These are phyloP conservation scores for Drosophila pegasa DNA, from an alignment of 2,888 invertebrate genomes.

Conservation along the genomic window DNA sequence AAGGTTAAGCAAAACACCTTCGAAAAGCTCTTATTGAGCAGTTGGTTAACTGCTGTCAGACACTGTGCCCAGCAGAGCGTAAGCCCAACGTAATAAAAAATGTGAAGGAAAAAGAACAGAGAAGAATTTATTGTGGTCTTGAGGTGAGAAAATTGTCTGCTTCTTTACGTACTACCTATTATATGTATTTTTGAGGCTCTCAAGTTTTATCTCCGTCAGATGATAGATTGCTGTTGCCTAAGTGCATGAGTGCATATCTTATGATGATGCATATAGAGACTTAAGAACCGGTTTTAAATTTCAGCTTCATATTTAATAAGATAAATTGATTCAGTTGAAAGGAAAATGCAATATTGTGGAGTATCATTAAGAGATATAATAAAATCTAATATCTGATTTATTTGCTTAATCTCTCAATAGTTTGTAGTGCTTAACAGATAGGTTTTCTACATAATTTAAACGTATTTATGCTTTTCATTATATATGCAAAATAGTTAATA, in stretches of 20 bases:
- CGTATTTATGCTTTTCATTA: too few relatives aligned
- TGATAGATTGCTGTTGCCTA: neutral
- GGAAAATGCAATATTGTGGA: too few relatives aligned
- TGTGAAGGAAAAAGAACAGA: neutral
- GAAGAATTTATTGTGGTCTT: conserved; percentile 2
- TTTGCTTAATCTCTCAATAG: too few relatives aligned
- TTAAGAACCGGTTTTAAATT: neutral
- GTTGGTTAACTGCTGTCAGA: conserved; percentile 32
- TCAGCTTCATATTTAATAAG: neutral
- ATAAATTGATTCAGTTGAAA: neutral
- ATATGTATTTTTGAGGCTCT: conserved; percentile 16
- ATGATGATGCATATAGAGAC: neutral
- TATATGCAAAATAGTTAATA: too few relatives aligned
- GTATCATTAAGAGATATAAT: too few relatives aligned
- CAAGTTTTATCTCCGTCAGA: too few relatives aligned
- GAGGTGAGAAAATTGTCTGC: neutral
- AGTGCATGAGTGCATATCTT: too few relatives aligned
- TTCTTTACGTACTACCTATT: neutral
- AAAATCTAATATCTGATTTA: too few relatives aligned
- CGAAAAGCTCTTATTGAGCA: conserved; percentile 7
- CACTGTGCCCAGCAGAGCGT: conserved; percentile 41
- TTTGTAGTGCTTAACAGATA: too few relatives aligned
- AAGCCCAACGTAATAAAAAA: conserved; percentile 3
- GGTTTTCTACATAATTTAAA: too few relatives aligned
- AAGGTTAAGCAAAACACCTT: conserved; percentile 27